Conservation (phyloP, 2,888 invertebrate genomes). For the Spilarctia lutea region DNA sequence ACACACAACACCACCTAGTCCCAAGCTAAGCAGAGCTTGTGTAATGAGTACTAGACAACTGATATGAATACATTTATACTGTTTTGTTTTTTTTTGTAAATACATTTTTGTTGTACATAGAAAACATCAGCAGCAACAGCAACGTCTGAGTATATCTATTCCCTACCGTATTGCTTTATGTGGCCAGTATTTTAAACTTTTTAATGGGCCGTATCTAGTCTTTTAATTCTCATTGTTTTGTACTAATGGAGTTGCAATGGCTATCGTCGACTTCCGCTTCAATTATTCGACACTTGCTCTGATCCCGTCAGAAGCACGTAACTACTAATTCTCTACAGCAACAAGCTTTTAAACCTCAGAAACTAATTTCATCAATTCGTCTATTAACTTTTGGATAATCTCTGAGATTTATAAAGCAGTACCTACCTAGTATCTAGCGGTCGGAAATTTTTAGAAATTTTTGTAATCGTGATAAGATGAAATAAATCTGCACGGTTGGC, state of each 20-base stretch:
- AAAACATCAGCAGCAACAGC: no score
- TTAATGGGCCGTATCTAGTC: slow-evolving; percentile 36
- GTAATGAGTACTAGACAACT: no score
- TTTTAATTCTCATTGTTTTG: slow-evolving; percentile 28
- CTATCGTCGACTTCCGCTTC: slow-evolving; percentile 66
- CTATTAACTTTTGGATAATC: background rate
- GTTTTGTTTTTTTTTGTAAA: no score
- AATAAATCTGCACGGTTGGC: no score
- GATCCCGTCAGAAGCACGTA: slow-evolving; percentile 30
- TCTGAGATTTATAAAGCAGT: background rate
- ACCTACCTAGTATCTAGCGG: background rate
- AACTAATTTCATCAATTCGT: background rate
- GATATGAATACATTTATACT: no score
- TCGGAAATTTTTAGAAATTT: background rate
- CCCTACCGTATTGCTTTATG: no score
- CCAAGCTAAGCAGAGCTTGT: no score
- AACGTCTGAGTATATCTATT: no score
- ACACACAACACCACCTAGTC: no score
- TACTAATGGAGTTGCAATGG: slow-evolving; percentile 71
- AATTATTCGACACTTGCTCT: slow-evolving; percentile 65
- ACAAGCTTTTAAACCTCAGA: background rate
- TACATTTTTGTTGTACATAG: no score
- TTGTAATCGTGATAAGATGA: background rate
- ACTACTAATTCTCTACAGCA: background rate
- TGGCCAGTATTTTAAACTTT: background rate